These are phyloP conservation scores for Acleris literana DNA, from an alignment of 2,888 invertebrate genomes.

Conservation along the genomic window DNA sequence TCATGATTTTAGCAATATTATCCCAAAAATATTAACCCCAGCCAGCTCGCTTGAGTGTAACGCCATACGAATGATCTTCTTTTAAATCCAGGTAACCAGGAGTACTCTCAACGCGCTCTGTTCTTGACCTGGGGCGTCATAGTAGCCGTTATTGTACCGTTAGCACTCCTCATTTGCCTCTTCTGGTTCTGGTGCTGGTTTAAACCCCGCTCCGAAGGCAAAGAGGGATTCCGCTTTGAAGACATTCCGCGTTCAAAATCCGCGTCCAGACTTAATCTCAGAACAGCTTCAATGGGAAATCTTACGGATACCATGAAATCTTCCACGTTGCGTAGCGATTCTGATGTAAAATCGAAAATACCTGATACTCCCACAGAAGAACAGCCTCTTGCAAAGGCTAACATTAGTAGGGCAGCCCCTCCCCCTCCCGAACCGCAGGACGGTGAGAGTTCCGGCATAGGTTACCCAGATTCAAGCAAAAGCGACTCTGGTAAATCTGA, in stretches of 20 bases:
- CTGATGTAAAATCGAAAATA: slow-evolving; percentile 64
- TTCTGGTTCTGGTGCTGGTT: slow-evolving; percentile 85
- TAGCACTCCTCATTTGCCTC: slow-evolving; percentile 84
- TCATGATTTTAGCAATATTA: too few relatives aligned
- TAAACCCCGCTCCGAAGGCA: slow-evolving; percentile 84
- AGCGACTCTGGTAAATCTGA: slow-evolving; percentile 80
- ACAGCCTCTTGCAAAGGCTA: slow-evolving; percentile 53
- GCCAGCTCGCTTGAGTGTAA: too few relatives aligned
- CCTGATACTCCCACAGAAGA: slow-evolving; percentile 71
- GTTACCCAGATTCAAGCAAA: slow-evolving; percentile 78
- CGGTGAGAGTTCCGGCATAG: slow-evolving; percentile 79
- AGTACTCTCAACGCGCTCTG: slow-evolving; percentile 87
- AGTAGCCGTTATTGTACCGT: slow-evolving; percentile 87
- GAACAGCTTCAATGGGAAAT: slow-evolving; percentile 80
- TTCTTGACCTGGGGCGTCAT: slow-evolving; percentile 90
- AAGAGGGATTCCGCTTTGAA: slow-evolving; percentile 81
- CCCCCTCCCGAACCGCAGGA: slow-evolving; percentile 63
- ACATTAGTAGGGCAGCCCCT: slow-evolving; percentile 63
- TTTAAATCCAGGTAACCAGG: slow-evolving; percentile 84
- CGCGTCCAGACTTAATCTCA: slow-evolving; percentile 83
- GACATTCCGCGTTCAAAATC: slow-evolving; percentile 83
- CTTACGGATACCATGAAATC: slow-evolving; percentile 78
- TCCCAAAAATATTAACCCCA: too few relatives aligned
- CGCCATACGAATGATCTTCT: slow-evolving; percentile 36
- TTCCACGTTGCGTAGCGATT: slow-evolving; percentile 68